Evolutionary conservation across 1,140 invertebrate species (phyloP).

Genomic region (roundworm (Caenorhabditis elegans)): DNA sequence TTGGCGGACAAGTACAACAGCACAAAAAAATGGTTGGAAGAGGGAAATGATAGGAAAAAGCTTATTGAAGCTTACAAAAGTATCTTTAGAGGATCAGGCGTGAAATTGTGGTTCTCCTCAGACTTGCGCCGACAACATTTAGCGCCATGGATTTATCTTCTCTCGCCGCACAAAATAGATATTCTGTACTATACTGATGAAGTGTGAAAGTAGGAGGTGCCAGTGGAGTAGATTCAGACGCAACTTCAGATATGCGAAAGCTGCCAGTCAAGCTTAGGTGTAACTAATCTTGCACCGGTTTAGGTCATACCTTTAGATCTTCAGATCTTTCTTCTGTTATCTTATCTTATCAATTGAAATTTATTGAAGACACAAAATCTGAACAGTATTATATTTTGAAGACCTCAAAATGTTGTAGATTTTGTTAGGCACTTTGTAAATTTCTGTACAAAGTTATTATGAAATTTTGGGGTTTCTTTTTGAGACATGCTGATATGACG

Average conservation of each 20-base stretch:
- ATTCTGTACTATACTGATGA: constrained; percentile 14
- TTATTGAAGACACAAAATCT: not conserved
- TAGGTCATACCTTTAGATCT: not conserved
- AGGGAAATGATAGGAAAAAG: not conserved
- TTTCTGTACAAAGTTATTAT: no score
- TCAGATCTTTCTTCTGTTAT: not conserved
- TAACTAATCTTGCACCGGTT: not conserved
- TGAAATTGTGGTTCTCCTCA: not conserved
- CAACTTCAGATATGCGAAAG: constrained; percentile 10
- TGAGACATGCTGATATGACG: no score
- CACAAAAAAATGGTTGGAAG: not conserved
- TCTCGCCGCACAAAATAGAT: not conserved
- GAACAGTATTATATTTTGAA: no score
- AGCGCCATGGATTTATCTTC: no score
- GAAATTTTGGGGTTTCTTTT: no score
- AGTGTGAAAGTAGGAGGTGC: constrained; percentile 19
- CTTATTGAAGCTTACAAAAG: constrained; percentile 28
- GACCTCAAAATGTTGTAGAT: no score
- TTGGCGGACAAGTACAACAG: not conserved
- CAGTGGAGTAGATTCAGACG: constrained; percentile 8
- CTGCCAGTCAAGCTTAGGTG: not conserved
- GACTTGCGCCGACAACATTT: no score
- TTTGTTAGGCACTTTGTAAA: no score
- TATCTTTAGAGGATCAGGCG: constrained; percentile 27
- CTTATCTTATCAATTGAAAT: constrained; percentile 10